Evolutionary conservation across 2,888 invertebrate genomes (phyloP), one percentile per base, ranked within the genome.

Genomic region (Corbicula japonica): DNA sequence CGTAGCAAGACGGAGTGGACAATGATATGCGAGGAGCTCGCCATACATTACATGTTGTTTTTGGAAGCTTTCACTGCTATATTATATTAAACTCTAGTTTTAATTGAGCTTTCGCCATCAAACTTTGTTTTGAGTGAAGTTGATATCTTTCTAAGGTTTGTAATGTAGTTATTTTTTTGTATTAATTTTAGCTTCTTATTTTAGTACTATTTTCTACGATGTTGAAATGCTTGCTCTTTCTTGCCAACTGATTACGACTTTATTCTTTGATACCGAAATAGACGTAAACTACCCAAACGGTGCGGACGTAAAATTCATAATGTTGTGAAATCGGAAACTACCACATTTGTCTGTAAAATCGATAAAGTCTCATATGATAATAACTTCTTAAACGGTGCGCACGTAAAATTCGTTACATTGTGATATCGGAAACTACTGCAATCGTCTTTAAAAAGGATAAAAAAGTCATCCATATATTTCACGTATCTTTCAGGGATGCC

Each of bases 401-500:
- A 38, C 41, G 8, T 8, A 12, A 8, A 18, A 38, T 8, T 38
- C 8, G 8, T 8, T 15, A 38, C 41, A 18, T 38, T 38, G 8
- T 38, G 10, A 38, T 12, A 8, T 12, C 41, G 10, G 41, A 18
- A 8, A 18, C 41, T 38, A 12, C 15, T 38, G 8, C 41, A 38
- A 8, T 38, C 15, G 41, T 38, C 15, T 38, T 38, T 38, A 8
- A 12, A 8, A 38, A 38, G 8, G 18, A 8, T 15, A 12, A 18
- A 38, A 12, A 38, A 5, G 15, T 60, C 3, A n/a, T 21, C 28
- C 3, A 48, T 6, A 15, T 38, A 34, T 23, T 38, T 60, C 5
- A 12, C 15, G 15, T 18, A n/a, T 23, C 10, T 85, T 86, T 41
- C 84, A 94, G 93, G 15, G 97, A 97, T 91, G 96, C 97, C 0